Percentiles rank a stretch among this genome's conserved stretches.
These are phyloP conservation scores for Bhutanitis thaidina DNA, from an alignment of 2,888 invertebrate genomes.

Conservation along the genomic window DNA sequence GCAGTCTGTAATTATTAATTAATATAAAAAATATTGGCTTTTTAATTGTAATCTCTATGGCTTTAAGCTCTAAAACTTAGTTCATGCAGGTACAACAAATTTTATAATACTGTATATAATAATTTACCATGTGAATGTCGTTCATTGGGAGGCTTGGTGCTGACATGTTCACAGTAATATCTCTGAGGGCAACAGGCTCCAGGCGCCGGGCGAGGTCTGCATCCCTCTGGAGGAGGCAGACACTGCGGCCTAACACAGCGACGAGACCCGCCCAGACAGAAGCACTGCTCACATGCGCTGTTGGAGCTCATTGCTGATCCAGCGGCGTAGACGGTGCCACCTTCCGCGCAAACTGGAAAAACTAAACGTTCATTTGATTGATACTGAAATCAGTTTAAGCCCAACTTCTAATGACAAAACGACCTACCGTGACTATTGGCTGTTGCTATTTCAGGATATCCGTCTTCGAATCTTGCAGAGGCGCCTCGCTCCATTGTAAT, in stretches of 20 bases:
- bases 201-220: conserved; percentile 81
- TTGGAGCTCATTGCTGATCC: conserved; percentile 91
- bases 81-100: too few species aligned
- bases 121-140: conserved; percentile 40
- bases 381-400: too few species aligned
- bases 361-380: conserved; percentile 28
- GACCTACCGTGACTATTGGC: not conserved
- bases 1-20: conserved; percentile 84
- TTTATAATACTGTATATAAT: too few species aligned
- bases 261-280: conserved; percentile 86
- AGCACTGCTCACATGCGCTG: conserved; percentile 92
- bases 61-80: too few species aligned
- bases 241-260: conserved; percentile 91
- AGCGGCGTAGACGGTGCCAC: conserved; percentile 86
- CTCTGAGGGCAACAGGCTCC: conserved; percentile 90
- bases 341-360: conserved; percentile 83
- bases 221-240: conserved; percentile 86
- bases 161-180: conserved; percentile 81
- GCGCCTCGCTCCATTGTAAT: not conserved
- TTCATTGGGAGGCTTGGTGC: conserved; percentile 33
- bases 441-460: not conserved
- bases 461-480: not conserved
- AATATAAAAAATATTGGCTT: not conserved
- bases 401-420: not conserved
- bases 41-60: too few species aligned